These are phyloP conservation scores for Zalophus californianus DNA, from an alignment of 2,797 vertebrate species.

Conservation along the genomic window DNA sequence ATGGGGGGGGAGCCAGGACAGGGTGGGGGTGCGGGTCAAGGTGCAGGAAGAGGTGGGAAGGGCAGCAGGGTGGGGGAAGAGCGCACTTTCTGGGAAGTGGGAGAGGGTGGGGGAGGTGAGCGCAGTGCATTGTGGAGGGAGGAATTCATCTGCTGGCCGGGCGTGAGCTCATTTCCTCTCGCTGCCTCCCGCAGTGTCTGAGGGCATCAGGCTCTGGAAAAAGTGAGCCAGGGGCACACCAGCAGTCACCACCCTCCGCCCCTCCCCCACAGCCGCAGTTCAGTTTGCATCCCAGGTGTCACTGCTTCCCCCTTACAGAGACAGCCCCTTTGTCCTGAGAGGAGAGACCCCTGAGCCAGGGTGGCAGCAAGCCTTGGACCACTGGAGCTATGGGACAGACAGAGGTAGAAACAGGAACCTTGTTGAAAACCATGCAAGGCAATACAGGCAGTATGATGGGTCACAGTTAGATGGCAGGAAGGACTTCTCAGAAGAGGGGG, in stretches of 20 bases:
- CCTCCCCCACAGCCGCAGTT: neutral
- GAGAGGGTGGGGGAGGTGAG: constrained; percentile 72
- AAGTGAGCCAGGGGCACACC: constrained; percentile 79
- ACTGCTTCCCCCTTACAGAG: neutral
- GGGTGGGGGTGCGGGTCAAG: constrained; percentile 66
- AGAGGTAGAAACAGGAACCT: neutral
- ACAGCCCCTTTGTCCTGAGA: neutral
- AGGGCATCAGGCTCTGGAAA: constrained; percentile 81
- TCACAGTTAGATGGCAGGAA: constrained; percentile 31
- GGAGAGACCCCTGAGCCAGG: neutral
- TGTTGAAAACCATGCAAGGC: neutral
- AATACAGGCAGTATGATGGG: neutral
- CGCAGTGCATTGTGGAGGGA: constrained; percentile 77
- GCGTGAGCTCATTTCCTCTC: constrained; percentile 84
- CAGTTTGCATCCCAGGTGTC: constrained; percentile 16
- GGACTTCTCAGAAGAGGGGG: constrained; percentile 19
- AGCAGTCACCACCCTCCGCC: constrained; percentile 52
- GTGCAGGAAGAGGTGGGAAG: constrained; percentile 81
- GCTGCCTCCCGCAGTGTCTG: constrained; percentile 72
- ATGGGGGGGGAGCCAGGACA: neutral
- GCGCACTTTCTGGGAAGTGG: constrained; percentile 81
- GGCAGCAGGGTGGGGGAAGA: constrained; percentile 72
- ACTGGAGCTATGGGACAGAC: neutral
- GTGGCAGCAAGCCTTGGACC: neutral
- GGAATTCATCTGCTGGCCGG: constrained; percentile 71